phyloP scores from a whole-genome alignment of 2,888 invertebrate species.

The Adineta ricciae region DNA sequence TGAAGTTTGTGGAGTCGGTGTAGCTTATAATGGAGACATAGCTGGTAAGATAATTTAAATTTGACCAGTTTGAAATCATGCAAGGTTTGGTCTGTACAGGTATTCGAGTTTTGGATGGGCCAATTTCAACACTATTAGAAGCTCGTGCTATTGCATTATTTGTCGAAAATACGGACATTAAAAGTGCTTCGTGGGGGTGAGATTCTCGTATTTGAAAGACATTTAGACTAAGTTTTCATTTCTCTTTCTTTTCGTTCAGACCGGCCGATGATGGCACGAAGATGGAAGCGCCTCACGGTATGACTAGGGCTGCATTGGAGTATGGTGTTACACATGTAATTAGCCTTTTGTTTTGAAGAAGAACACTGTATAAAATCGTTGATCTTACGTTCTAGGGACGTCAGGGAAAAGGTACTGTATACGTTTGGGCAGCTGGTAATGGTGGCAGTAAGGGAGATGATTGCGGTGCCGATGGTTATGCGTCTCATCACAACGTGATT shows the following conservation, averaged over 20 bases:
- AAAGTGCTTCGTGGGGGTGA: slow-evolving; percentile 31
- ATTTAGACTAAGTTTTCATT: too few species aligned
- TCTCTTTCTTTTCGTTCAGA: too few species aligned
- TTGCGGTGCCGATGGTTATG: slow-evolving; percentile 34
- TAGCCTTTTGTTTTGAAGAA: not conserved
- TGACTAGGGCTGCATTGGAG: slow-evolving; percentile 22
- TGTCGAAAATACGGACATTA: slow-evolving; percentile 21
- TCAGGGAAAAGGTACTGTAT: slow-evolving; percentile 29
- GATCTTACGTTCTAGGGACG: slow-evolving; percentile 23
- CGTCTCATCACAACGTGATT: slow-evolving; percentile 30
- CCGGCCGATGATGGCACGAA: slow-evolving; percentile 32
- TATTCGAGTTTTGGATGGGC: slow-evolving; percentile 33
- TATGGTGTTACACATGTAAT: slow-evolving; percentile 26
- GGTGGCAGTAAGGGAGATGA: slow-evolving; percentile 30
- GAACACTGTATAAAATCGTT: not conserved
- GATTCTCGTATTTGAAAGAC: not conserved
- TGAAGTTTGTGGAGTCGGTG: slow-evolving; percentile 30
- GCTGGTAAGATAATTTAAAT: not conserved
- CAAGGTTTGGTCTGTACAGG: not conserved
- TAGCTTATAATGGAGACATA: slow-evolving; percentile 24
- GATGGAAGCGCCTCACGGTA: slow-evolving; percentile 28
- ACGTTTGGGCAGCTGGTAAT: slow-evolving; percentile 34
- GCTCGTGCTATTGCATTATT: slow-evolving; percentile 27
- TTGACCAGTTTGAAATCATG: not conserved
- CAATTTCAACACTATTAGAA: slow-evolving; percentile 29